Conservation (phyloP, 2,113 vertebrate genomes). For the Coreoperca whiteheadi region DNA sequence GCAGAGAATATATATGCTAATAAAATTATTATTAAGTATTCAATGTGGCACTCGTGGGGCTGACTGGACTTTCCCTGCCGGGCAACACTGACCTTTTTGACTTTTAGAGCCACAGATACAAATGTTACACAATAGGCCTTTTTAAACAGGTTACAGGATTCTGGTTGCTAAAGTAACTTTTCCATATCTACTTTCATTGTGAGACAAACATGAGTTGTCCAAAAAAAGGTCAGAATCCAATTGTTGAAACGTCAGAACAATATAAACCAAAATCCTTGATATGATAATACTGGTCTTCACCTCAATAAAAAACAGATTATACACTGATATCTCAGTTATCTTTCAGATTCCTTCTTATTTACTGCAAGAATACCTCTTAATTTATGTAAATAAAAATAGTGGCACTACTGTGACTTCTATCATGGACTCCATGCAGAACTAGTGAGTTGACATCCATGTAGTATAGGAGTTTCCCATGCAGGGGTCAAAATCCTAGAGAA, state of each 20-base stretch:
- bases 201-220: not conserved
- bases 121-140: not conserved
- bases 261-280: not conserved
- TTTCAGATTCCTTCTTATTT: not conserved
- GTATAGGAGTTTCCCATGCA: not conserved
- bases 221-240: not conserved
- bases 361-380: not conserved
- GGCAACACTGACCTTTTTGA: not conserved
- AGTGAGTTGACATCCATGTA: not conserved
- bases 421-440: not conserved
- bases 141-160: not conserved
- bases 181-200: constrained; percentile 1
- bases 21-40: constrained; percentile 15
- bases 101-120: not conserved
- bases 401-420: not conserved
- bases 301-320: constrained; percentile 16
- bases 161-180: not conserved
- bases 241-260: not conserved
- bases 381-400: not conserved
- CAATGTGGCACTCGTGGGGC: not conserved
- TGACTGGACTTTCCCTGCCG: not conserved
- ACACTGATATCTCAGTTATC: not conserved
- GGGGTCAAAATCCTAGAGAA: constrained; percentile 47
- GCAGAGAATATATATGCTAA: constrained; percentile 29
- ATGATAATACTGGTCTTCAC: not conserved